phyloP scores from a whole-genome alignment of 1,140 invertebrate species.

The Condylostylus longicornis region DNA sequence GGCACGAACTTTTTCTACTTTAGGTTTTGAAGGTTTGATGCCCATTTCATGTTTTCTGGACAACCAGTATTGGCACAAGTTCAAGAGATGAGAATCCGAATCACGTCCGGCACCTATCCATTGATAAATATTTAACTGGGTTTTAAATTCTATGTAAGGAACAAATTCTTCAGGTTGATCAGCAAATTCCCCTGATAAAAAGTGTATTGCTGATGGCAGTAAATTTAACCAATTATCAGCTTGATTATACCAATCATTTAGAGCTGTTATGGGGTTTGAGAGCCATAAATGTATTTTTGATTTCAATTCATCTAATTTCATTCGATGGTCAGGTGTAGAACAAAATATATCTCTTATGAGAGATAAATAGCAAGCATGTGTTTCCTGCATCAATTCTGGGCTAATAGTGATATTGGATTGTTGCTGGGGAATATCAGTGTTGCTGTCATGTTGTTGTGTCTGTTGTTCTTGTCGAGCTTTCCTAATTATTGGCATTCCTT shows the following conservation, averaged over 20 bases:
- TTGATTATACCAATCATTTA: conserved; percentile 64
- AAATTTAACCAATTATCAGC: conserved; percentile 62
- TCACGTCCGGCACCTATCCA: conserved; percentile 94
- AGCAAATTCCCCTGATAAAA: conserved; percentile 70
- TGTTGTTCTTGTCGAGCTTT: too few species aligned
- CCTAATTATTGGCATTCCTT: too few species aligned
- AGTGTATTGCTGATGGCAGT: conserved; percentile 67
- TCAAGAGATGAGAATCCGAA: conserved; percentile 60
- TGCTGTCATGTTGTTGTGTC: too few species aligned
- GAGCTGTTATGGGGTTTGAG: conserved; percentile 59
- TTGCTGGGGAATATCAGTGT: too few species aligned
- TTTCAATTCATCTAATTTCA: conserved; percentile 56
- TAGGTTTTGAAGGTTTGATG: conserved; percentile 9
- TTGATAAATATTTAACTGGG: conserved; percentile 54
- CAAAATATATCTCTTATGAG: conserved; percentile 67
- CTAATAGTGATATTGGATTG: background rate
- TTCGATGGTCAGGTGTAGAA: conserved; percentile 64
- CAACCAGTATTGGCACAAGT: conserved; percentile 63
- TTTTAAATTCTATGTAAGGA: conserved; percentile 84
- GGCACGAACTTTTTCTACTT: too few species aligned
- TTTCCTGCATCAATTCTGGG: conserved; percentile 49
- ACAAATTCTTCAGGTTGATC: conserved; percentile 79
- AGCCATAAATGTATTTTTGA: conserved; percentile 65
- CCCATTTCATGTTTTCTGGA: conserved; percentile 39
- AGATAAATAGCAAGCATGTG: conserved; percentile 68